Conservation (phyloP, 2,797 vertebrate genomes). For the Epinephelus awoara region DNA sequence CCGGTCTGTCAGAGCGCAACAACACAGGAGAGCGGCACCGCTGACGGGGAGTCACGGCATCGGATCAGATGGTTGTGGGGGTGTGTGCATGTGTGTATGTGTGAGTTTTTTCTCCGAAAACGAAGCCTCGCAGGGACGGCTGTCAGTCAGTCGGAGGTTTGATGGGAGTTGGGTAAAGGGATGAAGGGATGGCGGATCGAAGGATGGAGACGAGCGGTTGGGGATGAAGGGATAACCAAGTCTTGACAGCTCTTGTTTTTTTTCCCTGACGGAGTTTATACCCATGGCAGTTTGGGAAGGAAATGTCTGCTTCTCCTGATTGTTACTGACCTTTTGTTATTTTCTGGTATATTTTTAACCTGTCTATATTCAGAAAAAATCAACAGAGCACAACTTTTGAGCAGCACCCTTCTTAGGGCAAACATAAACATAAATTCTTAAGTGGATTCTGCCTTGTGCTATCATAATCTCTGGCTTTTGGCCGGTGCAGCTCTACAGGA, state of each 20-base stretch:
- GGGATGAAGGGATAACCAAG: constrained; percentile 74
- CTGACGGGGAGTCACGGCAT: constrained; percentile 65
- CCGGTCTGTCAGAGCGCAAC: constrained; percentile 75
- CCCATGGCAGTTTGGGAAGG: constrained; percentile 49
- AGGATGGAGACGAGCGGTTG: constrained; percentile 62
- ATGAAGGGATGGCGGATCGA: constrained; percentile 70
- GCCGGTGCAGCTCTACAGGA: not conserved
- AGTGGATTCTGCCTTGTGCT: not conserved
- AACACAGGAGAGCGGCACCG: constrained; percentile 59
- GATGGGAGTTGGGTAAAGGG: constrained; percentile 64
- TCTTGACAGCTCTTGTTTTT: constrained; percentile 76
- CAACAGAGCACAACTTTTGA: not conserved
- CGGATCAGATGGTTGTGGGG: constrained; percentile 55
- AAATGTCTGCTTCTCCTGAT: constrained; percentile 49
- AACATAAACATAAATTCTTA: not conserved
- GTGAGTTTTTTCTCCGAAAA: constrained; percentile 46
- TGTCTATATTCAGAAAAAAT: not conserved
- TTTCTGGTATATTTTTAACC: constrained; percentile 38
- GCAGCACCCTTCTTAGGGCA: not conserved
- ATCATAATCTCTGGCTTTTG: not conserved
- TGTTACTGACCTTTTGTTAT: constrained; percentile 67
- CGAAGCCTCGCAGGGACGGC: constrained; percentile 75
- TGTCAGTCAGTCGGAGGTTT: constrained; percentile 77
- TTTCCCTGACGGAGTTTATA: constrained; percentile 59
- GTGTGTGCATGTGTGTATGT: constrained; percentile 16